Evolutionary conservation across 2,888 invertebrate species (phyloP).

Genomic region (Pomacea canaliculata): DNA sequence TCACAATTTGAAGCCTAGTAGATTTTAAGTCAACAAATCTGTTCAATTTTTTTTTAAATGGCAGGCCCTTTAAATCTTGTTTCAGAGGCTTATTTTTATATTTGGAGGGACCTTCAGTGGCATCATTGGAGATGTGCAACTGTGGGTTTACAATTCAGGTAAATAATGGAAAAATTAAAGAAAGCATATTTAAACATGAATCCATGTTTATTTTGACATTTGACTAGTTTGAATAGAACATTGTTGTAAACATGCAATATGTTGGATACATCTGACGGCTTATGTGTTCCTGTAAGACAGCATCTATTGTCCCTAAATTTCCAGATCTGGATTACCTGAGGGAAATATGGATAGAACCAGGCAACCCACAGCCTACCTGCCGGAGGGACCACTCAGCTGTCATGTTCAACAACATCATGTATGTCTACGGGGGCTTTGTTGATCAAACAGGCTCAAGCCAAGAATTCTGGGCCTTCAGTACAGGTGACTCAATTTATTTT

Average conservation of each 20-base stretch:
- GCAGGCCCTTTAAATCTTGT: constrained; percentile 14
- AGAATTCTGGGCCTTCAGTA: constrained; percentile 89
- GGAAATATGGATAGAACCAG: constrained; percentile 40
- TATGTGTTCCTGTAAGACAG: too few species aligned
- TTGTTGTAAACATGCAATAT: too few species aligned
- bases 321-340: constrained; percentile 49
- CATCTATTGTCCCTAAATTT: background rate
- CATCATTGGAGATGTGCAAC: constrained; percentile 82
- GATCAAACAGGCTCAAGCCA: constrained; percentile 86
- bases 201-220: too few species aligned
- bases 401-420: constrained; percentile 82
- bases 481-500: constrained; percentile 74
- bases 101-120: constrained; percentile 90
- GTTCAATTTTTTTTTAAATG: too few species aligned
- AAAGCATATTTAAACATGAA: too few species aligned
- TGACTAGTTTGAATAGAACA: too few species aligned
- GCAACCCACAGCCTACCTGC: constrained; percentile 44
- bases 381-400: constrained; percentile 86
- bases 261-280: too few species aligned
- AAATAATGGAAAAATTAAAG: constrained; percentile 21
- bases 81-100: constrained; percentile 82
- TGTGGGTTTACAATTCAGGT: constrained; percentile 88
- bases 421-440: constrained; percentile 89
- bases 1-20: too few species aligned
- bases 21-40: too few species aligned